Conservation (phyloP, 2,797 vertebrate species). For the Rhinatrema bivittatum region DNA sequence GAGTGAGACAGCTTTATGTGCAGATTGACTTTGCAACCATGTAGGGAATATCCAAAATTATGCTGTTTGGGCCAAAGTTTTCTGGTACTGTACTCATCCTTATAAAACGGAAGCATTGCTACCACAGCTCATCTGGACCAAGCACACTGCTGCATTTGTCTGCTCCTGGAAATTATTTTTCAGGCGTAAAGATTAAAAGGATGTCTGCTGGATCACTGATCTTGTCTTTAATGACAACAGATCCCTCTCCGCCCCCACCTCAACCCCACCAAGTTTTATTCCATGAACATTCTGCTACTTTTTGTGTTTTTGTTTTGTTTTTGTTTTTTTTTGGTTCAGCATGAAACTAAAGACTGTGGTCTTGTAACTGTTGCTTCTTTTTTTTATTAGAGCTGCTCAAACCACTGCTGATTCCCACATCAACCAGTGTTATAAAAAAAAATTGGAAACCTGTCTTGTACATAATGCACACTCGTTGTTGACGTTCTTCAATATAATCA, state of each 20-base stretch:
- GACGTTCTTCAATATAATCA: conserved; percentile 47
- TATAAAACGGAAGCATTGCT: conserved; percentile 22
- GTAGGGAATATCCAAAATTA: conserved; percentile 50
- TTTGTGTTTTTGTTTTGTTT: conserved; percentile 26
- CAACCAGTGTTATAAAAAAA: conserved; percentile 44
- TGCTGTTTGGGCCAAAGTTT: conserved; percentile 69
- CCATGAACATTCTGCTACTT: too few species aligned
- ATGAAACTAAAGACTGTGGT: conserved; percentile 25
- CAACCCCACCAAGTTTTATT: conserved; percentile 12
- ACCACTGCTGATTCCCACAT: conserved; percentile 45
- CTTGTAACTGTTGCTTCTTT: conserved; percentile 32
- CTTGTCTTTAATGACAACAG: conserved; percentile 30
- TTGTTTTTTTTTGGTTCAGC: conserved; percentile 10
- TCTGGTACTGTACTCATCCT: conserved; percentile 49
- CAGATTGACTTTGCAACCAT: conserved; percentile 88
- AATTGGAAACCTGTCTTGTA: conserved; percentile 49
- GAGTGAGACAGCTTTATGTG: conserved; percentile 88
- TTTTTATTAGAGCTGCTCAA: conserved; percentile 49
- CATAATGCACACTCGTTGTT: conserved; percentile 46
- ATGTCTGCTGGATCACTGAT: conserved; percentile 20
- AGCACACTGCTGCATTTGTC: conserved; percentile 4
- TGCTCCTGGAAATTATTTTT: conserved; percentile 3
- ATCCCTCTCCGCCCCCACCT: conserved; percentile 11
- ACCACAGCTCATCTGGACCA: conserved; percentile 12
- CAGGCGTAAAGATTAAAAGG: conserved; percentile 25